phyloP scores from a whole-genome alignment of 2,888 invertebrate species.

The Coleophora flavipennella region DNA sequence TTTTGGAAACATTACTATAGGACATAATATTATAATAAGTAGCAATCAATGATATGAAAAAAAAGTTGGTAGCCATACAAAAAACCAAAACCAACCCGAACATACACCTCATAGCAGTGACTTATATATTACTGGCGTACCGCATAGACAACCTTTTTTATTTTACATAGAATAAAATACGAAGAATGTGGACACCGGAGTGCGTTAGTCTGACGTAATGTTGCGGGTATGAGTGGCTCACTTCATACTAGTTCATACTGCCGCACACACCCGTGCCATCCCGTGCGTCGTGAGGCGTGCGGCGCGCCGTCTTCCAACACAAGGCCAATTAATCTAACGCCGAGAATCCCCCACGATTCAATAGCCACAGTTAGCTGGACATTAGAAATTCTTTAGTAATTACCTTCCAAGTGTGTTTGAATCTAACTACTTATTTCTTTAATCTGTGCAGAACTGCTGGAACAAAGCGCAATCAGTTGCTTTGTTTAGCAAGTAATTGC shows the following conservation, averaged over 20 bases:
- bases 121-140: no score
- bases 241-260: slow-evolving; percentile 13
- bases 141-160: no score
- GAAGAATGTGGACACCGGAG: slow-evolving; percentile 23
- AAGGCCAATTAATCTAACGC: slow-evolving; percentile 43
- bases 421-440: slow-evolving; percentile 2
- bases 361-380: slow-evolving; percentile 15
- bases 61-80: no score
- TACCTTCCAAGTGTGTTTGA: slow-evolving; percentile 3
- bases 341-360: slow-evolving; percentile 39
- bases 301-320: slow-evolving; percentile 51
- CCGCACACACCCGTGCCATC: slow-evolving; percentile 39
- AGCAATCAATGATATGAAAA: no score
- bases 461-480: slow-evolving; percentile 10
- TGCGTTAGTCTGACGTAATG: slow-evolving; percentile 43
- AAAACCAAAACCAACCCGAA: no score
- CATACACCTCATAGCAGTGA: no score
- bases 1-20: no score
- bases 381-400: slow-evolving; percentile 4
- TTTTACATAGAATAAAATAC: no score
- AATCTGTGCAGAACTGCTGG: slow-evolving; percentile 4
- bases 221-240: no score
- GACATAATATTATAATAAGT: no score
- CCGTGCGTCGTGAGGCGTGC: slow-evolving; percentile 34
- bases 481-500: slow-evolving; percentile 4